A percentile compares a stretch with the other conserved stretches of the same genome.
These are phyloP conservation scores for Tachycineta bicolor DNA, from an alignment of 2,113 vertebrate genomes.

Conservation along the genomic window DNA sequence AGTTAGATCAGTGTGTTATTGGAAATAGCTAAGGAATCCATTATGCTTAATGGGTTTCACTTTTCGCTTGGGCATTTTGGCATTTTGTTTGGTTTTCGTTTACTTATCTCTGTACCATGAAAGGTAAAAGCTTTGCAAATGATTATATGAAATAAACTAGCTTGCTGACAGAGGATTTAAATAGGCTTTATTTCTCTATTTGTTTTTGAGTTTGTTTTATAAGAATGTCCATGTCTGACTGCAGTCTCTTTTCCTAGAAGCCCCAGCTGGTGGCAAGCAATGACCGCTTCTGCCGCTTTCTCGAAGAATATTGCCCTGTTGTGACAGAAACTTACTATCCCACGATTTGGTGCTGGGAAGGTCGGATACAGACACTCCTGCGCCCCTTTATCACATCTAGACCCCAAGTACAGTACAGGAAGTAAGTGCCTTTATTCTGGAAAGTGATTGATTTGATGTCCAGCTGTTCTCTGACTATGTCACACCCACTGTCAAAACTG, in stretches of 20 bases:
- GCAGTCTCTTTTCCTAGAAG: slow-evolving; percentile 80
- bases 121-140: background rate
- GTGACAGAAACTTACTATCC: slow-evolving; percentile 97
- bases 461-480: background rate
- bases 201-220: background rate
- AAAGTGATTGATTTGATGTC: background rate
- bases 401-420: slow-evolving; percentile 90
- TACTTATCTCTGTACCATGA: background rate
- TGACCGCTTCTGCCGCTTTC: slow-evolving; percentile 89
- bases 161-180: background rate
- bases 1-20: background rate
- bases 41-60: background rate
- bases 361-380: slow-evolving; percentile 91
- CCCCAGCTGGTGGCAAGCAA: slow-evolving; percentile 91
- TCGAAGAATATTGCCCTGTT: slow-evolving; percentile 91
- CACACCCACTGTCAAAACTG: background rate
- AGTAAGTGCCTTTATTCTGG: slow-evolving; percentile 81
- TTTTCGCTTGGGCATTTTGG: background rate
- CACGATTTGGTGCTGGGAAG: slow-evolving; percentile 98
- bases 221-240: background rate
- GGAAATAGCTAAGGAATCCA: background rate
- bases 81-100: background rate
- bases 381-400: slow-evolving; percentile 94
- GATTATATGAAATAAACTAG: background rate
- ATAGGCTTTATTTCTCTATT: background rate